Evolutionary conservation across 1,140 invertebrate species (phyloP).

Genomic region (Meloidogyne floridensis): DNA sequence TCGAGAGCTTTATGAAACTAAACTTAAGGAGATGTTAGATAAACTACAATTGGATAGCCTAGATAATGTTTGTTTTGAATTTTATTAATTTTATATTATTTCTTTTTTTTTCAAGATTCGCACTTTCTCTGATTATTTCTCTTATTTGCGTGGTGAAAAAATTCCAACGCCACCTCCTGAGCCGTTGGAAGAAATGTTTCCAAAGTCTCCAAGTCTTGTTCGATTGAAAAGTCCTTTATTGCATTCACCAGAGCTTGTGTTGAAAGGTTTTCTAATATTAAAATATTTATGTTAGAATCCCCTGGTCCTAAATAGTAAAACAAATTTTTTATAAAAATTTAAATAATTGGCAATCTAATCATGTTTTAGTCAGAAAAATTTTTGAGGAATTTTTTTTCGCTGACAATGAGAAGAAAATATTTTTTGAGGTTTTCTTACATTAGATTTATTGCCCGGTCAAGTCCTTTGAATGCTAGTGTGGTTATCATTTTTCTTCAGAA

Average conservation of each 20-base stretch:
- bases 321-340: too few species aligned
- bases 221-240: neutral
- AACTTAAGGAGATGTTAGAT: conserved; percentile 9
- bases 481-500: too few species aligned
- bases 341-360: too few species aligned
- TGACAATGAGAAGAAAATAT: too few species aligned
- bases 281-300: neutral
- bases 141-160: conserved; percentile 20
- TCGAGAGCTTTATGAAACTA: conserved; percentile 18
- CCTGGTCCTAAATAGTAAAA: neutral
- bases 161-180: conserved; percentile 5
- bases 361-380: too few species aligned
- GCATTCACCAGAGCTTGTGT: neutral
- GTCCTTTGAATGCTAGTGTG: too few species aligned
- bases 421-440: too few species aligned
- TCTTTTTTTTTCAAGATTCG: conserved; percentile 14
- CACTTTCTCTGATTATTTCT: conserved; percentile 20
- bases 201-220: neutral
- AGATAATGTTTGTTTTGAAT: conserved; percentile 28
- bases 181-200: neutral
- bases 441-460: too few species aligned
- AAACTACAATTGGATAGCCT: conserved; percentile 18
- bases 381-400: too few species aligned
- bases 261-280: neutral
- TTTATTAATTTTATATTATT: neutral